phyloP scores from a whole-genome alignment of 1,140 invertebrate species.

The Solen grandis region DNA sequence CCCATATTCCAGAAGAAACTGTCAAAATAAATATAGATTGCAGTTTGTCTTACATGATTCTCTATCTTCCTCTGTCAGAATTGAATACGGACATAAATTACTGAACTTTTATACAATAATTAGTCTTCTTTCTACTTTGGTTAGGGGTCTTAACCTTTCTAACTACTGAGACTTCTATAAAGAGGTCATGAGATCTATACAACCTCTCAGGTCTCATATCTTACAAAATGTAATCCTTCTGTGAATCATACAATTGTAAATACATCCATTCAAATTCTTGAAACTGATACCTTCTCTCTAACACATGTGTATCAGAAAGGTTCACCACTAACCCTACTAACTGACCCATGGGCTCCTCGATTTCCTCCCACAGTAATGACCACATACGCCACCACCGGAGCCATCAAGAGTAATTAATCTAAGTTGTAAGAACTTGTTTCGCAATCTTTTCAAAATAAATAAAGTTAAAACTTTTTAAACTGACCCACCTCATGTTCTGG shows the following conservation, averaged over 20 bases:
- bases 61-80: background rate
- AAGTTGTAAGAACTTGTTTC: background rate
- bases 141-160: background rate
- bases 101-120: background rate
- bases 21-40: slow-evolving; percentile 63
- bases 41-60: background rate
- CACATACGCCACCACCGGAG: background rate
- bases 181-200: background rate
- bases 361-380: no score
- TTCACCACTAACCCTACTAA: background rate
- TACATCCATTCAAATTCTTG: background rate
- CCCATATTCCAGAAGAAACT: slow-evolving; percentile 85
- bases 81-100: background rate
- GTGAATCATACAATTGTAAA: no score
- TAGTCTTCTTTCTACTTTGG: background rate
- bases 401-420: background rate
- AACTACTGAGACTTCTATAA: background rate
- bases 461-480: background rate
- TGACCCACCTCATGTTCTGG: slow-evolving; percentile 84
- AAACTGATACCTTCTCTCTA: background rate
- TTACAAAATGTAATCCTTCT: no score
- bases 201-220: background rate
- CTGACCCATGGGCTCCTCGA: no score
- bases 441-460: background rate
- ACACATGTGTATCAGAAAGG: background rate